These are phyloP conservation scores for Phyllostomus discolor DNA, from an alignment of 2,113 vertebrate genomes.

Conservation along the genomic window DNA sequence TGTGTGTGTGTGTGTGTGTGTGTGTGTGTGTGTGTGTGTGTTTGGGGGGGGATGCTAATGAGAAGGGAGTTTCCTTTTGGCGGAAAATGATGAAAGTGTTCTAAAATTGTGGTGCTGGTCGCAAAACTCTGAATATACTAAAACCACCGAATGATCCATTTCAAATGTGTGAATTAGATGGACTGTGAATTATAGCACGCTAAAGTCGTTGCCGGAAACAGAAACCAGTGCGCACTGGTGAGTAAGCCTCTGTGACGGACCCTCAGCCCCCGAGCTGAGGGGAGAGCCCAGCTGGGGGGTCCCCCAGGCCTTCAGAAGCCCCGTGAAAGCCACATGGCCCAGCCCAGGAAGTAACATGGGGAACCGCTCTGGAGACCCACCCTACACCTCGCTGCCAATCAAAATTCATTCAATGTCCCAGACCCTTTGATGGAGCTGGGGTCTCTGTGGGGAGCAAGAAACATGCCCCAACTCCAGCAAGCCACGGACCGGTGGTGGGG, in stretches of 20 bases:
- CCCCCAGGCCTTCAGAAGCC: background rate
- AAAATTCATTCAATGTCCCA: background rate
- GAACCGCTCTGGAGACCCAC: fast-evolving
- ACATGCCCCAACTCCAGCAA: too few relatives aligned
- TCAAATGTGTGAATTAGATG: background rate
- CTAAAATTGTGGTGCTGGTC: background rate
- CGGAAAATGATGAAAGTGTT: background rate
- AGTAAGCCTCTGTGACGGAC: background rate
- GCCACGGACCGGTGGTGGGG: too few relatives aligned
- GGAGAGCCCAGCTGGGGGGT: background rate
- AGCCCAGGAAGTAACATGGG: background rate
- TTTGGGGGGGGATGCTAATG: background rate
- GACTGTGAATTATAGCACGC: background rate
- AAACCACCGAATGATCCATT: background rate
- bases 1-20: background rate
- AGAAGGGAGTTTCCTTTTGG: background rate
- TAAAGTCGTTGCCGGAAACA: background rate
- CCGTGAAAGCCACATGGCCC: background rate
- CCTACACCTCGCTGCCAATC: background rate
- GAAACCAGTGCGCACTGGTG: fast-evolving
- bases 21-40: background rate
- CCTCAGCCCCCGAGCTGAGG: background rate
- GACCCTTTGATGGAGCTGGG: background rate
- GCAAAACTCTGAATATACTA: background rate
- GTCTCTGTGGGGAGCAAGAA: background rate